These are phyloP conservation scores for Gymnothorax reevesii DNA, from an alignment of 2,797 vertebrate species.

Conservation along the genomic window DNA sequence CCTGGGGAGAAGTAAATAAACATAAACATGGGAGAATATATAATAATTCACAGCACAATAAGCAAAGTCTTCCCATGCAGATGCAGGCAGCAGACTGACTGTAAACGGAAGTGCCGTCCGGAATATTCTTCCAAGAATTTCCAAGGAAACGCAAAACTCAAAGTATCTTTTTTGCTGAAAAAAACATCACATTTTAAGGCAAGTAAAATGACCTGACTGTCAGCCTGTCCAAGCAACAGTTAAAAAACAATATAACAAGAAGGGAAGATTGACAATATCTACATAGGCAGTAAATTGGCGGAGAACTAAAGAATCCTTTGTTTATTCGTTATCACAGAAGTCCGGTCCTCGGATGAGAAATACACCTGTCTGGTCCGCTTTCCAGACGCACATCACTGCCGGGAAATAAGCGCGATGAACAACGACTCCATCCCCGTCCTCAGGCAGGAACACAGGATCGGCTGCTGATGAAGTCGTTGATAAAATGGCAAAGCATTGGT, in stretches of 20 bases:
- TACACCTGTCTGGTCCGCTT: neutral
- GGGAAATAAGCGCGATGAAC: neutral
- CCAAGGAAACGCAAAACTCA: neutral
- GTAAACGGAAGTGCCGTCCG: neutral
- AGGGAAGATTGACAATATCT: neutral
- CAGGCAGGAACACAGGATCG: neutral
- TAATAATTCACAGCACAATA: slow-evolving; percentile 14
- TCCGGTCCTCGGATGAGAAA: slow-evolving; percentile 9
- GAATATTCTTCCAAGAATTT: slow-evolving; percentile 24
- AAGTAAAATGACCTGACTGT: slow-evolving; percentile 56
- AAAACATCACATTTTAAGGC: slow-evolving; percentile 51
- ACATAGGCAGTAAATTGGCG: slow-evolving; percentile 2
- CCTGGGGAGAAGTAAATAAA: neutral
- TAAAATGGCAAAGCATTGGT: neutral
- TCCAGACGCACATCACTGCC: slow-evolving; percentile 2
- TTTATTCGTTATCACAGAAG: slow-evolving; percentile 14
- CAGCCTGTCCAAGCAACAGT: neutral
- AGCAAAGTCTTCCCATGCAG: neutral
- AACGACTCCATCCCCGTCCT: neutral
- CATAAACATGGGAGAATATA: neutral
- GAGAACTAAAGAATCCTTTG: slow-evolving; percentile 15
- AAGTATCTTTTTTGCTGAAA: slow-evolving; percentile 37
- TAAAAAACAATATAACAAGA: neutral
- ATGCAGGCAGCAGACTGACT: neutral
- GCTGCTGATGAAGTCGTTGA: slow-evolving; percentile 7